These are phyloP conservation scores for Drosophila vallismaia DNA, from an alignment of 2,888 invertebrate genomes.

Conservation along the genomic window DNA sequence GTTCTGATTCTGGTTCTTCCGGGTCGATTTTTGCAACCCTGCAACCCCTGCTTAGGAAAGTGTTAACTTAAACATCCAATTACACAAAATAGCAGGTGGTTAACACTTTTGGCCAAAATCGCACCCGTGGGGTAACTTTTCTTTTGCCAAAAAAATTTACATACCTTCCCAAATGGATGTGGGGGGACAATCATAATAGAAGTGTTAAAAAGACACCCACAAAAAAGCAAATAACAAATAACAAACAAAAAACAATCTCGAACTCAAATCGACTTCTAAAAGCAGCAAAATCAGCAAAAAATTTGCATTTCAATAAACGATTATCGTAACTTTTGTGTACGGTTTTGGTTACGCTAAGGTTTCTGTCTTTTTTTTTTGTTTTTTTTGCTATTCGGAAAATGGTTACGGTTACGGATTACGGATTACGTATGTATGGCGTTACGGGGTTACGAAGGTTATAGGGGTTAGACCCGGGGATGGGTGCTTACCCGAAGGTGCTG, in stretches of 20 bases:
- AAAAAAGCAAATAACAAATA: slow-evolving; percentile 48
- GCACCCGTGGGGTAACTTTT: slow-evolving; percentile 11
- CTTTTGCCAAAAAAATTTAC: slow-evolving; percentile 29
- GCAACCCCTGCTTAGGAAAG: neutral
- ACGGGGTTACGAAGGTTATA: slow-evolving; percentile 11
- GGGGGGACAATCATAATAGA: slow-evolving; percentile 32
- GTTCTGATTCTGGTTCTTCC: no score
- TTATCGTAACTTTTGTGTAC: slow-evolving; percentile 79
- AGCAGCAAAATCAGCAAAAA: slow-evolving; percentile 82
- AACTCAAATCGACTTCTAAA: slow-evolving; percentile 81
- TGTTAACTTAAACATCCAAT: slow-evolving; percentile 24
- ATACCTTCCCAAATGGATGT: slow-evolving; percentile 21
- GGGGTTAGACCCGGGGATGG: neutral
- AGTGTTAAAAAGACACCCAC: slow-evolving; percentile 30
- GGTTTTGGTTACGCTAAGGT: slow-evolving; percentile 73
- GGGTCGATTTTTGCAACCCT: slow-evolving; percentile 52
- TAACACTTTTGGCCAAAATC: slow-evolving; percentile 3
- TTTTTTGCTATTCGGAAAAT: slow-evolving; percentile 7
- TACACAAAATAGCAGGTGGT: slow-evolving; percentile 35
- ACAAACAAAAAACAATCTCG: slow-evolving; percentile 56
- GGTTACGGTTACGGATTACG: slow-evolving; percentile 49
- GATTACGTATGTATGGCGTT: slow-evolving; percentile 30
- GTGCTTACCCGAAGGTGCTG: no score
- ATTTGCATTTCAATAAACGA: slow-evolving; percentile 84
- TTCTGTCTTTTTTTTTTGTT: neutral